Evolutionary conservation across 2,113 vertebrate genomes (phyloP).

Genomic region (Toxotes chatareus): DNA sequence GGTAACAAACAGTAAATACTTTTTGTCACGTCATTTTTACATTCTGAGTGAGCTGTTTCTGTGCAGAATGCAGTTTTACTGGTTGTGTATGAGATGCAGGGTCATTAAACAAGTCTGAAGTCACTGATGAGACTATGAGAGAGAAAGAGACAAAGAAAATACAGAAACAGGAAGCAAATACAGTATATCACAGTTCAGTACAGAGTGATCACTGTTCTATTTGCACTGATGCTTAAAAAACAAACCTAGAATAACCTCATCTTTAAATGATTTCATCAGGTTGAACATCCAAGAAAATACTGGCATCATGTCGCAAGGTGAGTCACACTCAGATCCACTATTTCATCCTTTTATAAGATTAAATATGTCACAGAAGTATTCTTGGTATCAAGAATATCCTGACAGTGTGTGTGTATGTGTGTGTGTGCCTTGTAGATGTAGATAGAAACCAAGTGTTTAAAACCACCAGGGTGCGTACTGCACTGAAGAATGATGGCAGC

Average conservation of each 20-base stretch:
- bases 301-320: conserved; percentile 66
- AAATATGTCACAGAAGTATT: background rate
- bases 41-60: background rate
- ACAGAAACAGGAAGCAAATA: background rate
- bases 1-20: background rate
- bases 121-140: background rate
- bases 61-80: conserved; percentile 36
- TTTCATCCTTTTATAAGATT: background rate
- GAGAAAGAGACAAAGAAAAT: background rate
- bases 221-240: background rate
- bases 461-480: conserved; percentile 50
- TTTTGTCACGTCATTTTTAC: conserved; percentile 16
- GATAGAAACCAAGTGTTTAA: conserved; percentile 62
- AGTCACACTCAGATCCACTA: background rate
- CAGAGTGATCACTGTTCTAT: background rate
- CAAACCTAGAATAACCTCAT: background rate
- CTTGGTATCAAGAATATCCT: background rate
- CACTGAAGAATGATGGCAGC: conserved; percentile 66
- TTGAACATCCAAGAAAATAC: conserved; percentile 30
- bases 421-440: conserved; percentile 50
- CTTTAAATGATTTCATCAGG: conserved; percentile 24
- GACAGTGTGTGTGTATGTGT: conserved; percentile 10
- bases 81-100: conserved; percentile 1
- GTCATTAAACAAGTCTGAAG: conserved; percentile 1
- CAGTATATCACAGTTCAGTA: too few species aligned